Percentiles rank a stretch among this genome's conserved stretches.
These are phyloP conservation scores for Clanis bilineata DNA, from an alignment of 2,888 invertebrate genomes.

Conservation along the genomic window DNA sequence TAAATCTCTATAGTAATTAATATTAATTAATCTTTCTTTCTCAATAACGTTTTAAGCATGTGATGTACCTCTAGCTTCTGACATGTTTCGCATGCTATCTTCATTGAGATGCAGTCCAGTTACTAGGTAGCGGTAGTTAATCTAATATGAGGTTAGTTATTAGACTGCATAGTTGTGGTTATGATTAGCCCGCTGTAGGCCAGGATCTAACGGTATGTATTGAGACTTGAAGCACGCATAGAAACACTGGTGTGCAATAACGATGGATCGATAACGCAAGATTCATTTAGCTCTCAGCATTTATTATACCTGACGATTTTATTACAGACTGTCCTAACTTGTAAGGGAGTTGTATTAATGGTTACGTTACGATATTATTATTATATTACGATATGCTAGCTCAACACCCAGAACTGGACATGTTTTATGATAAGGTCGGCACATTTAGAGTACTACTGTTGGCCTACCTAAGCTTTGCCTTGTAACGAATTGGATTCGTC, in stretches of 20 bases:
- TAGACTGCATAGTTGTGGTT: constrained; percentile 38
- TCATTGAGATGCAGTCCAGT: constrained; percentile 27
- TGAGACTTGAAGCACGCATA: constrained; percentile 38
- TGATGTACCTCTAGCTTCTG: background rate
- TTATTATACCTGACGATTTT: background rate
- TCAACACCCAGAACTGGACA: too few relatives aligned
- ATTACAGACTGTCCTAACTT: too few relatives aligned
- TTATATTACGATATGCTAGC: too few relatives aligned
- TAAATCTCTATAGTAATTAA: too few relatives aligned
- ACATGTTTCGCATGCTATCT: constrained; percentile 1
- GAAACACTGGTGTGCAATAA: constrained; percentile 48
- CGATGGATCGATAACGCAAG: constrained; percentile 44
- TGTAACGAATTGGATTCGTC: too few relatives aligned
- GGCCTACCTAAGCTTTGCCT: too few relatives aligned
- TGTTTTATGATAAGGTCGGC: too few relatives aligned
- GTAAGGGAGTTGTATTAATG: too few relatives aligned
- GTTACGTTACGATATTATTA: too few relatives aligned
- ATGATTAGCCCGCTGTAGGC: constrained; percentile 47
- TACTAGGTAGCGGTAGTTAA: constrained; percentile 27
- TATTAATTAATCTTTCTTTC: too few relatives aligned
- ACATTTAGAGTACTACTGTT: too few relatives aligned
- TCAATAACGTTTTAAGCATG: background rate
- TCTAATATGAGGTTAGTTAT: constrained; percentile 40
- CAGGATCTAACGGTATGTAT: constrained; percentile 52
- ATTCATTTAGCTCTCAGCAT: constrained; percentile 31